Base-by-base conservation (phyloP, 92 coral and sea anemone genomes). In the Phymanthus crucifer region DNA sequence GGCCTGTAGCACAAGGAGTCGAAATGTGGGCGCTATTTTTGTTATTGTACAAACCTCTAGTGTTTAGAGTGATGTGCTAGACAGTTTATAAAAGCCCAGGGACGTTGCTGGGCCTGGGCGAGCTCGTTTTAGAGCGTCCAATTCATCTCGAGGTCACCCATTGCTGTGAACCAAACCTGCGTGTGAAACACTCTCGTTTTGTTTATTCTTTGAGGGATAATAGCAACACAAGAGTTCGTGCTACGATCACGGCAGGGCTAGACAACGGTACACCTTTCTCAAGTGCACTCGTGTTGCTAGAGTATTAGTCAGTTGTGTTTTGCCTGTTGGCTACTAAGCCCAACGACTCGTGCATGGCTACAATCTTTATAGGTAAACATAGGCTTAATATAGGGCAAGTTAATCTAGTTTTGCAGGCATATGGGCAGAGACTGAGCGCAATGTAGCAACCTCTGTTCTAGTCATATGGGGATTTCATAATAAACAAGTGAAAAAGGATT, bases 401-500 rank as follows among this genome's bases (percentile, higher is more conserved):
- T 61, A 8, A 11, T 61, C 33, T 10, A 61, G 68, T 12, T 27
- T 14, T 61, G 64, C 68, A 54, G 21, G 21, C 64, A 61, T 6
- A 61, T 27, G 68, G 68, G 34, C 10, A 61, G 68, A 61, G 29
- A 61, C 8, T 61, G 68, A 32, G 35, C 73, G 26, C 43, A 54
- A 34, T 54, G 79, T 71, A 76, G 77, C 82, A 83, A 67, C 71
- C 73, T 66, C 3, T 18, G 57, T 38, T 69, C 52, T 50, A 32
- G 75, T 90, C 93, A 89, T 90, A 83, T 86, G 96, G 88, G 46
- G 71, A 13, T 64, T 57, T 79, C 80, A 83, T 80, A 85, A 84
- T 89, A 89, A 89, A 89, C 93, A 86, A 81, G 75, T 80, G 73
- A 77, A 79, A 83, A 80, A 48, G 88, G 97, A 36, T 79, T 76